A percentile compares a stretch with the other conserved stretches of the same genome.
Conservation (phyloP, 2,888 invertebrate species). For the Ctenicera cuprea region DNA sequence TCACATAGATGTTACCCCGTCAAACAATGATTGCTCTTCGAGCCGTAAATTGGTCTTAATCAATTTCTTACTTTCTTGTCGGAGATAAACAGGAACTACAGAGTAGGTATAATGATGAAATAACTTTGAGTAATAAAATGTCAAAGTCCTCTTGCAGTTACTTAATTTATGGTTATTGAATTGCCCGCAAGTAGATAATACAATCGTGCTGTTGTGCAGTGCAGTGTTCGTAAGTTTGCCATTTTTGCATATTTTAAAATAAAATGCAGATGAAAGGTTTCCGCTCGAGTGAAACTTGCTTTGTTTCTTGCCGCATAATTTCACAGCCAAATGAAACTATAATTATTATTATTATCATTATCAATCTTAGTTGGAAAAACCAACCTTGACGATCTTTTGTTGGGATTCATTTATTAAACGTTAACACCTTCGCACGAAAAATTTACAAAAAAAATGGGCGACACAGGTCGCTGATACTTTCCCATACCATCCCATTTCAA, state of each 20-base stretch:
- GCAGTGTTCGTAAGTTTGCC: conserved; percentile 6
- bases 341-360: conserved; percentile 9
- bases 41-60: neutral
- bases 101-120: conserved; percentile 22
- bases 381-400: too few species aligned
- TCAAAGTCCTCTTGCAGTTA: conserved; percentile 27
- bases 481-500: too few species aligned
- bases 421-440: too few species aligned
- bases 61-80: neutral
- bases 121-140: conserved; percentile 36
- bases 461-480: too few species aligned
- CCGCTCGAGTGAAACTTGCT: conserved; percentile 18
- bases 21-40: neutral
- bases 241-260: conserved; percentile 5
- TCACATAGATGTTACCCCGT: neutral
- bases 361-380: too few species aligned
- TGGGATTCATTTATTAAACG: too few species aligned
- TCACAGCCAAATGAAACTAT: conserved; percentile 13
- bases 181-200: conserved; percentile 30
- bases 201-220: conserved; percentile 14
- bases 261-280: conserved; percentile 31
- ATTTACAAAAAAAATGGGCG: too few species aligned
- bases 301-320: conserved; percentile 13
- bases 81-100: conserved; percentile 33
- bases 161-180: conserved; percentile 37